These are phyloP conservation scores for Gasterosteus nipponicus DNA, from an alignment of 2,113 vertebrate species.

Conservation along the genomic window DNA sequence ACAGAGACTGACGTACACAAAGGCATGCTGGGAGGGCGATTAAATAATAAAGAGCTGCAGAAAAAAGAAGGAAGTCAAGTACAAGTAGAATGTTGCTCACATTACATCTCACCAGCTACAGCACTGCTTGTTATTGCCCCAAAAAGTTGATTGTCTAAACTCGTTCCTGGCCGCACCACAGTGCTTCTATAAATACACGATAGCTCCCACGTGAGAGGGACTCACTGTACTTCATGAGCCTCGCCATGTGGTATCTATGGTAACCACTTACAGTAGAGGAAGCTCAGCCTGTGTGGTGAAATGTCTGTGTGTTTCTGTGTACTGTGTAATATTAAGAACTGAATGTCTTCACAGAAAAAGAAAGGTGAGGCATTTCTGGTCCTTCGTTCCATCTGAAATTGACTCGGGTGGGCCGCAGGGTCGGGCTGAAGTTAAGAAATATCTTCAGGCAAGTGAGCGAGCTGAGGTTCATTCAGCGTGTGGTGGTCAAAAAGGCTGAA, in stretches of 20 bases:
- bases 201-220: constrained; percentile 75
- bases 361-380: constrained; percentile 21
- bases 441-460: not conserved
- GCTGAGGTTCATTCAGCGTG: not conserved
- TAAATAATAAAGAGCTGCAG: not conserved
- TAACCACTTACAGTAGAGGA: constrained; percentile 78
- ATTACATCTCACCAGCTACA: not conserved
- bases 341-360: constrained; percentile 41
- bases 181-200: constrained; percentile 76
- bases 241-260: constrained; percentile 77
- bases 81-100: not conserved
- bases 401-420: not conserved
- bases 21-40: not conserved
- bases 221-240: constrained; percentile 76
- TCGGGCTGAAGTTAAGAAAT: not conserved
- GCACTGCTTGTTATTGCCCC: constrained; percentile 31
- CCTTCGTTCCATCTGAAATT: constrained; percentile 9
- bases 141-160: constrained; percentile 61
- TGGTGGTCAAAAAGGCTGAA: not conserved
- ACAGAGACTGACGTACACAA: constrained; percentile 7
- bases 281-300: constrained; percentile 59
- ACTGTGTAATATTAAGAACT: constrained; percentile 34
- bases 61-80: not conserved
- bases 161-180: constrained; percentile 68
- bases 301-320: constrained; percentile 32